phyloP scores from a whole-genome alignment of 2,113 vertebrate species.

The Charadrius vociferus region DNA sequence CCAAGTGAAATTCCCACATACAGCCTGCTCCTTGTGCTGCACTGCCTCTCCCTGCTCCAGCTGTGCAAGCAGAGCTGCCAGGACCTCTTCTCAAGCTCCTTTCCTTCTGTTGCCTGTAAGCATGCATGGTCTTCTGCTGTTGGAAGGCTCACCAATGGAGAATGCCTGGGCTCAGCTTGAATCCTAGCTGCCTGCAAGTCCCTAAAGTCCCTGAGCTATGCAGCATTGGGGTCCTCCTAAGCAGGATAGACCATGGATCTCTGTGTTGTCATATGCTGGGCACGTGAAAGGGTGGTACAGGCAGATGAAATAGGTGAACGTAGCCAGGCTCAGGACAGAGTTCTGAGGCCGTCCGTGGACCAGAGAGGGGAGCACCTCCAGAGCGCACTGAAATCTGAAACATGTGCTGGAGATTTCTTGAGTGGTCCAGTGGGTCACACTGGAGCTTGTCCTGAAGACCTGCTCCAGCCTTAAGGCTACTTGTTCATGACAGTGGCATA shows the following conservation, averaged over 20 bases:
- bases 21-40: not conserved
- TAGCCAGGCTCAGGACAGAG: not conserved
- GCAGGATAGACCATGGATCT: not conserved
- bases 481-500: not conserved
- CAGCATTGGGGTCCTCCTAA: not conserved
- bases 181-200: not conserved
- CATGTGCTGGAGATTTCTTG: not conserved
- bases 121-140: not conserved
- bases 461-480: not conserved
- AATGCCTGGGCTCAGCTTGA: not conserved
- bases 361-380: not conserved
- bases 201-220: not conserved
- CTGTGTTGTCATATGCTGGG: not conserved
- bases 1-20: not conserved
- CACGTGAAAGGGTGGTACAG: not conserved
- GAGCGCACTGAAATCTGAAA: not conserved
- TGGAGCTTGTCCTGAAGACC: not conserved
- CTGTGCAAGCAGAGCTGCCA: not conserved
- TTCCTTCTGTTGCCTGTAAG: not conserved
- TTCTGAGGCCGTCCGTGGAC: not conserved
- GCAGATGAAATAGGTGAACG: not conserved
- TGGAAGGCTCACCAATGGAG: not conserved
- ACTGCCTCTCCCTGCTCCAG: not conserved
- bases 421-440: not conserved
- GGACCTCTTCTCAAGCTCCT: not conserved